Conservation (phyloP, 2,797 vertebrate species). For the Micrastur ruficollis region DNA sequence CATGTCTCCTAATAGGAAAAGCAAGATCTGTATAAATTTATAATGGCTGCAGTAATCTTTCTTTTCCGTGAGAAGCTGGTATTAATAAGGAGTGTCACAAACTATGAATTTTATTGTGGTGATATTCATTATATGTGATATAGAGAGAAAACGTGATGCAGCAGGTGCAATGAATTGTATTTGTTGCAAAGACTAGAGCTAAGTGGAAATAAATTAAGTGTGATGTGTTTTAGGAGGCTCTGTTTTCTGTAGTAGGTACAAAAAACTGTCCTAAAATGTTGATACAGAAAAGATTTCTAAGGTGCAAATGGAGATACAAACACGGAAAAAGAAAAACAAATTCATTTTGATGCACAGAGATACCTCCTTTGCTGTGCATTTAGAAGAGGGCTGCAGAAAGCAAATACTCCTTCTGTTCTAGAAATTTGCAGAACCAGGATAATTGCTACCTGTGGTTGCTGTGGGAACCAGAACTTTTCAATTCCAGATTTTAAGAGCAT, state of each 20-base stretch:
- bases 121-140: conserved; percentile 57
- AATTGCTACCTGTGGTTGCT: conserved; percentile 70
- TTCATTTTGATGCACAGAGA: not conserved
- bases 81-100: conserved; percentile 65
- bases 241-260: not conserved
- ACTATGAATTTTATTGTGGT: conserved; percentile 57
- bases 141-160: conserved; percentile 22
- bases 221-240: conserved; percentile 3
- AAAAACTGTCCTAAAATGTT: not conserved
- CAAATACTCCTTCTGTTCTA: not conserved
- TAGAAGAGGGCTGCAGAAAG: conserved; percentile 5
- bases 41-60: conserved; percentile 30
- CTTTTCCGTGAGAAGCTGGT: not conserved
- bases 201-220: conserved; percentile 62
- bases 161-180: conserved; percentile 31
- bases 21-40: not conserved
- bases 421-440: conserved; percentile 44
- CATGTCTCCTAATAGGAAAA: not conserved
- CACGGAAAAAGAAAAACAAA: not conserved
- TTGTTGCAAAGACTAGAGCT: conserved; percentile 44
- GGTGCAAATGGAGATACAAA: not conserved
- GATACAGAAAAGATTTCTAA: not conserved
- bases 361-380: not conserved
- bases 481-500: conserved; percentile 23
- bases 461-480: conserved; percentile 67